phyloP scores from a whole-genome alignment of 2,113 vertebrate genomes.

The Ibidorhyncha struthersii region DNA sequence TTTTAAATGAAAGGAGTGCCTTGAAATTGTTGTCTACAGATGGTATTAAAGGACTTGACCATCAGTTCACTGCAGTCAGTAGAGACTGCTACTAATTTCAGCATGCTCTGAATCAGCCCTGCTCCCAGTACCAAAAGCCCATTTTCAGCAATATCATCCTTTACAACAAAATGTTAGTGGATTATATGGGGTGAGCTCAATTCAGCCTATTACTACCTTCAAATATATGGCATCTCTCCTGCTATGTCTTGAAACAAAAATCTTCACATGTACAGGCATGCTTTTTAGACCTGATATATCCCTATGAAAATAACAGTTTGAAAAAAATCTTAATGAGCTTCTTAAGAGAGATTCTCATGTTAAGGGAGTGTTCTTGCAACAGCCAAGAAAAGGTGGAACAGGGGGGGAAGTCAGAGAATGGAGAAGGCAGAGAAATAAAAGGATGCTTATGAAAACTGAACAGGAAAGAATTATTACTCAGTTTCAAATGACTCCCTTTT shows the following conservation, averaged over 20 bases:
- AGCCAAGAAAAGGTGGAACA: background rate
- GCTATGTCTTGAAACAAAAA: background rate
- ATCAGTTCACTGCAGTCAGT: background rate
- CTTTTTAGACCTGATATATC: background rate
- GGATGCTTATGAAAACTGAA: background rate
- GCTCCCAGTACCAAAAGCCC: background rate
- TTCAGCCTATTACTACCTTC: conserved; percentile 13
- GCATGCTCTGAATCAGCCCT: background rate
- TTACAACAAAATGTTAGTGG: background rate
- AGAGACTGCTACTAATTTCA: background rate
- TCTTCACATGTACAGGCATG: background rate
- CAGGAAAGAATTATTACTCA: background rate
- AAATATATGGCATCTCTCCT: background rate
- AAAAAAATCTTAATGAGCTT: background rate
- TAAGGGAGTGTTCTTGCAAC: background rate
- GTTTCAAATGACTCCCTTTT: background rate
- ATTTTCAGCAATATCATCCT: background rate
- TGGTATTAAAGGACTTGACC: background rate
- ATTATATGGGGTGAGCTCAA: conserved; percentile 1
- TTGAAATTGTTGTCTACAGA: background rate
- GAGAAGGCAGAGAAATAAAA: background rate
- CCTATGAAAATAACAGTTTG: background rate
- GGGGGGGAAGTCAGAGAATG: background rate
- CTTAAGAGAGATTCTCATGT: background rate
- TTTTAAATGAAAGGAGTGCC: background rate